phyloP scores from a whole-genome alignment of 1,140 invertebrate genomes.

The Drosophila eugracilis region DNA sequence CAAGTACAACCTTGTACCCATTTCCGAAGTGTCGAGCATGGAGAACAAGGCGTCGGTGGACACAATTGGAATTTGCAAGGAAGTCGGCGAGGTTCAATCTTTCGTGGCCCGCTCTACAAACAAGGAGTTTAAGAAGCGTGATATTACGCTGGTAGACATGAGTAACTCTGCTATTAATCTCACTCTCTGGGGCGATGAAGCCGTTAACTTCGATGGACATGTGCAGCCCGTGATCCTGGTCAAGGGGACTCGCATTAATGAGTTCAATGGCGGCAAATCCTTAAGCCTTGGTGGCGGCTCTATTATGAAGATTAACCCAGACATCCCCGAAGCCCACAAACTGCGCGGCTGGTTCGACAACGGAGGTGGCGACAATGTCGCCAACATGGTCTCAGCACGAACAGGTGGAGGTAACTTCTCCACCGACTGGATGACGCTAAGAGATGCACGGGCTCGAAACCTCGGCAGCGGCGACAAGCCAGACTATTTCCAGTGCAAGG shows the following conservation, averaged over 20 bases:
- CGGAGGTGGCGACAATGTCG: slow-evolving; percentile 88
- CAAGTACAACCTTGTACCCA: slow-evolving; percentile 93
- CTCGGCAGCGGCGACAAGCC: slow-evolving; percentile 90
- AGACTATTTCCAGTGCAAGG: slow-evolving; percentile 92
- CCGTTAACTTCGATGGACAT: slow-evolving; percentile 92
- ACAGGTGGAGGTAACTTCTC: slow-evolving; percentile 85
- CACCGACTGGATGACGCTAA: slow-evolving; percentile 89
- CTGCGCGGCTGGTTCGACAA: slow-evolving; percentile 96
- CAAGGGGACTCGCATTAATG: slow-evolving; percentile 91
- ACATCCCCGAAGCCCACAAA: slow-evolving; percentile 93
- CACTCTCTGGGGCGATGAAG: slow-evolving; percentile 92
- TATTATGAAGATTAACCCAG: slow-evolving; percentile 93
- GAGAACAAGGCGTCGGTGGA: slow-evolving; percentile 91
- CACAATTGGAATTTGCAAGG: slow-evolving; percentile 95
- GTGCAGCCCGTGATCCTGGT: slow-evolving; percentile 92
- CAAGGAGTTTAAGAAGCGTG: slow-evolving; percentile 95
- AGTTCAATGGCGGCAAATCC: slow-evolving; percentile 90
- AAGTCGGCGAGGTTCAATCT: slow-evolving; percentile 89
- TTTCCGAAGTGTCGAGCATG: slow-evolving; percentile 90
- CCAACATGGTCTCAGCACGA: slow-evolving; percentile 88
- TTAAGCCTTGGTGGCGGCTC: slow-evolving; percentile 85
- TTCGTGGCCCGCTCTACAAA: slow-evolving; percentile 91
- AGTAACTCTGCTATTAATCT: slow-evolving; percentile 90
- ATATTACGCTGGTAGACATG: slow-evolving; percentile 94
- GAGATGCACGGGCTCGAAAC: slow-evolving; percentile 89